A percentile compares a stretch with the other conserved stretches of the same genome.
Evolutionary conservation across 2,888 invertebrate species (phyloP).

Genomic region (Lucinisca nassula): DNA sequence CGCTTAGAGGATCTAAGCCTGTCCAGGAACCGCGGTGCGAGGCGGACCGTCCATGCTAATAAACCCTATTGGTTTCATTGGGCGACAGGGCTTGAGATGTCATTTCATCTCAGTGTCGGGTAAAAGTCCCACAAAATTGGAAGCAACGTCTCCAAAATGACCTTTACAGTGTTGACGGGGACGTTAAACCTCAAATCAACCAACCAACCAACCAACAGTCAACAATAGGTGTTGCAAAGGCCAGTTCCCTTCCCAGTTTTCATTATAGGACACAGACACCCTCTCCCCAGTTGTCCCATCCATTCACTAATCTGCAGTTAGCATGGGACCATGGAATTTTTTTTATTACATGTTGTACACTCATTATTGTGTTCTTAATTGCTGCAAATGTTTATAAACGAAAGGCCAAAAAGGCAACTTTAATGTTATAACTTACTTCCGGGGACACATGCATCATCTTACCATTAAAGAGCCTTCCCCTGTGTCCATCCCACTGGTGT

Average conservation of each 20-base stretch:
- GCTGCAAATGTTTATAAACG: background rate
- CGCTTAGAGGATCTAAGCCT: too few relatives aligned
- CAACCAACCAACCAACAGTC: too few relatives aligned
- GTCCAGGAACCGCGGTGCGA: too few relatives aligned
- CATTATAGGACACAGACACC: slow-evolving; percentile 15
- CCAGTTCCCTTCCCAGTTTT: slow-evolving; percentile 19
- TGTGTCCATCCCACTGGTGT: slow-evolving; percentile 24
- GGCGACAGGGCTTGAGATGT: too few relatives aligned
- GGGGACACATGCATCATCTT: background rate
- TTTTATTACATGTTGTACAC: background rate
- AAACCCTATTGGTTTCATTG: too few relatives aligned
- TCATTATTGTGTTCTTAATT: background rate
- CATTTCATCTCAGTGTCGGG: too few relatives aligned
- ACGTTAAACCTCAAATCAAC: too few relatives aligned
- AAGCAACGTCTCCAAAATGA: too few relatives aligned
- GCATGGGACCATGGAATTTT: slow-evolving; percentile 28
- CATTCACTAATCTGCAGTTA: background rate
- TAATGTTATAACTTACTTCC: slow-evolving; percentile 13
- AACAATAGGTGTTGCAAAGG: background rate
- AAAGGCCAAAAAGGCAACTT: background rate
- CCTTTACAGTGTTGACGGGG: too few relatives aligned
- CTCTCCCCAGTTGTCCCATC: background rate
- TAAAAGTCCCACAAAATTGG: too few relatives aligned
- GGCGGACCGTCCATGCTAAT: too few relatives aligned
- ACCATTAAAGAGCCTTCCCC: background rate